Evolutionary conservation across 2,888 invertebrate species (phyloP).

Genomic region (Diabrotica balteata): DNA sequence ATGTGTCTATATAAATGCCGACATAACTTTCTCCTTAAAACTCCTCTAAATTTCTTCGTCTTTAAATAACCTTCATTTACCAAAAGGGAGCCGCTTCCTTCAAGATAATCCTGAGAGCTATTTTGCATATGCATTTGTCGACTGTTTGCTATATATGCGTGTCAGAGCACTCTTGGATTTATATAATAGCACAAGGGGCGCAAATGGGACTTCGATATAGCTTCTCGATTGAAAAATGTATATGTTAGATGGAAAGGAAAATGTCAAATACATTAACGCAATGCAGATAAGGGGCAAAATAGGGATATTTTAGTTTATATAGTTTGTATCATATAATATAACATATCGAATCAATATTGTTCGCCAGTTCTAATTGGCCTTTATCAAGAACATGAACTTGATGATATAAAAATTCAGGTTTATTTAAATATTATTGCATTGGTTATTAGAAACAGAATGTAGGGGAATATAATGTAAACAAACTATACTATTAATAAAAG

Average conservation of each 20-base stretch:
- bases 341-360: too few relatives aligned
- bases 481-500: too few relatives aligned
- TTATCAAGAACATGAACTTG: too few relatives aligned
- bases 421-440: too few relatives aligned
- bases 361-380: too few relatives aligned
- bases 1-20: neutral
- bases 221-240: constrained; percentile 24
- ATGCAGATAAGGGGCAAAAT: neutral
- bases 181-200: constrained; percentile 47
- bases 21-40: neutral
- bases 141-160: constrained; percentile 45
- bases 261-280: constrained; percentile 14
- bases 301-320: neutral
- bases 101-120: constrained; percentile 15
- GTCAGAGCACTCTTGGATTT: constrained; percentile 49
- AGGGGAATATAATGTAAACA: too few relatives aligned
- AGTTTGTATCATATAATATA: too few relatives aligned
- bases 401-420: too few relatives aligned
- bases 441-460: too few relatives aligned
- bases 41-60: neutral
- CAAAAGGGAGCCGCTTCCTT: constrained; percentile 5
- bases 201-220: constrained; percentile 22
- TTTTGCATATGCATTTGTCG: constrained; percentile 53
- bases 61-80: constrained; percentile 7
- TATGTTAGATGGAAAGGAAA: constrained; percentile 15